Percentiles rank a stretch among this genome's conserved stretches.
phyloP scores from a whole-genome alignment of 2,797 vertebrate genomes.

The Nannoperca australis region DNA sequence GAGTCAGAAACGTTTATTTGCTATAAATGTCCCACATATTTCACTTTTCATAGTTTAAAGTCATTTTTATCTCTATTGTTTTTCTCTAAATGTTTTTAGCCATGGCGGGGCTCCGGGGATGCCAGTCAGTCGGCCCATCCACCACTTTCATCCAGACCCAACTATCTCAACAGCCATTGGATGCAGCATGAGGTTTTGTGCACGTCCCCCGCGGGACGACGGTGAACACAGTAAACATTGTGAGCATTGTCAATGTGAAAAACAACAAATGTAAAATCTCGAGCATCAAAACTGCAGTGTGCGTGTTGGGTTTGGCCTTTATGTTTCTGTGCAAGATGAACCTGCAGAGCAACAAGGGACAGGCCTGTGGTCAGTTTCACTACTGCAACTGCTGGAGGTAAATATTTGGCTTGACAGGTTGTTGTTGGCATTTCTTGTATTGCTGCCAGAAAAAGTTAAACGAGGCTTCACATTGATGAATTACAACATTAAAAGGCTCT shows the following conservation, averaged over 20 bases:
- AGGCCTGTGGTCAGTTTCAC: not conserved
- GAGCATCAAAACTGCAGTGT: rapidly evolving
- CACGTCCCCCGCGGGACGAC: no score
- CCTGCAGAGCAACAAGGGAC: not conserved
- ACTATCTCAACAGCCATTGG: not conserved
- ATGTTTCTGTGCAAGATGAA: not conserved
- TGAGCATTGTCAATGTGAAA: no score
- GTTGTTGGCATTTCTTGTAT: not conserved
- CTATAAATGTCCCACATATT: no score
- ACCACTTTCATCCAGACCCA: not conserved
- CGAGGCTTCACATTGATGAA: no score
- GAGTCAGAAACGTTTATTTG: not conserved
- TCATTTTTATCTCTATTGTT: not conserved
- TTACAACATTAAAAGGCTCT: no score
- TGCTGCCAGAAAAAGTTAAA: no score
- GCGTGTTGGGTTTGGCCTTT: not conserved
- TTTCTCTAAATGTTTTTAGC: not conserved
- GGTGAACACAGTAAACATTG: no score
- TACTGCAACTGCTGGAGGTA: not conserved
- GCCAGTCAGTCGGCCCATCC: not conserved
- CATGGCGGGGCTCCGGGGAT: not conserved
- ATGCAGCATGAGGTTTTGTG: no score
- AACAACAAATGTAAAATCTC: no score
- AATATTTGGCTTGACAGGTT: constrained; percentile 1
- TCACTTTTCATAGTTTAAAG: not conserved